Base-by-base conservation (phyloP, 2,888 invertebrate species). In the Drosophila niveifrons region DNA sequence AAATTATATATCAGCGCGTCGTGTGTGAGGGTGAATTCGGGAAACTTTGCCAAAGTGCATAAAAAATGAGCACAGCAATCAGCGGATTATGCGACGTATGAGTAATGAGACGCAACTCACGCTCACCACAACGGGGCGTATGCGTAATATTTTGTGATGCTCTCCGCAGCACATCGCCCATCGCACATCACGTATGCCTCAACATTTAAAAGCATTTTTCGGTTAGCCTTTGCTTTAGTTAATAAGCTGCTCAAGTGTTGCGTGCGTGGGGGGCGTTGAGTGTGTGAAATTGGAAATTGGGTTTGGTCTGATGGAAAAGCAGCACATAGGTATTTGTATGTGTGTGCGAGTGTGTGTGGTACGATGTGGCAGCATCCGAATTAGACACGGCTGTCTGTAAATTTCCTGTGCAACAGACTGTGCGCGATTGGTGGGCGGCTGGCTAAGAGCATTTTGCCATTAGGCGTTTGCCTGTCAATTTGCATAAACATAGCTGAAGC, bases 161-260 rank as follows among this genome's bases (percentile, higher is more conserved):
- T 28, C 36, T 58, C 58, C 6, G 15, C 46, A 66, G 47, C 72
- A 52, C 65, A 65, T 65, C 72, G 68, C 61, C 57, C 6, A 17
- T 48, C 66, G 47, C 72, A 50, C 65, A 65, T 68, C 78, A 72
- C 62, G 78, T 67, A 18, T 65, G 62, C 59, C 28, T 31, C 53
- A 62, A 59, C 52, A 78, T 78, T 76, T 76, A 78, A 78, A 73
- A 76, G 69, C 78, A 75, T 75, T 72, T 75, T 78, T 77, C 62
- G 58, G 65, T 59, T 73, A 63, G 63, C 66, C 34, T 62, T 59
- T 59, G 69, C 48, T 62, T 68, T 61, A 63, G 78, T 66, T 76
- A 78, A 76, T 76, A 76, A 73, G 78, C 74, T 48, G 47, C 55
- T 55, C 68, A 78, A 78, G 74, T 72, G 65, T 55, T 67, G 64